Conservation (phyloP, 2,888 invertebrate species). For the Perizoma affinitatum region DNA sequence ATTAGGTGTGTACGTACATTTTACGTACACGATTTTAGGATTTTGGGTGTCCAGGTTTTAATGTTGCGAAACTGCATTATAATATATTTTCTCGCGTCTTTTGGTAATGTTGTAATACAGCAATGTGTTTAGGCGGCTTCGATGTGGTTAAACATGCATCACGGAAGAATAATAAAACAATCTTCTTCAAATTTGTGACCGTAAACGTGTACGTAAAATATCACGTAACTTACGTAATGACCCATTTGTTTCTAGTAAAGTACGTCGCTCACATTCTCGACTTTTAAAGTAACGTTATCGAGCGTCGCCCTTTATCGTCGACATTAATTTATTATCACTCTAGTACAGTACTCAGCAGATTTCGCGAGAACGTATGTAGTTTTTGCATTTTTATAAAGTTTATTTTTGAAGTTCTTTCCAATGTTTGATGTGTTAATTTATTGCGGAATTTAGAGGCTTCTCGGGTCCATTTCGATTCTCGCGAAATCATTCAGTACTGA, state of each 20-base stretch:
- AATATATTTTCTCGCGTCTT: no score
- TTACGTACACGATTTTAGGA: conserved; percentile 8
- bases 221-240: conserved; percentile 9
- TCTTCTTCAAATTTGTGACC: background rate
- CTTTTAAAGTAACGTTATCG: conserved; percentile 10
- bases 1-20: conserved; percentile 19
- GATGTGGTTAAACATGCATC: no score
- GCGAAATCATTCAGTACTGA: conserved; percentile 39
- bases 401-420: conserved; percentile 28
- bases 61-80: no score
- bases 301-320: conserved; percentile 7
- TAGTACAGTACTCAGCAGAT: conserved; percentile 27
- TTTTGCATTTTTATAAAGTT: conserved; percentile 43
- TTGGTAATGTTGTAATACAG: no score
- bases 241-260: conserved; percentile 4
- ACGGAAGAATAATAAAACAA: no score
- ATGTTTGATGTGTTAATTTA: conserved; percentile 37
- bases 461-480: conserved; percentile 37
- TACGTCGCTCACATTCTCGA: conserved; percentile 9
- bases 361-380: conserved; percentile 43
- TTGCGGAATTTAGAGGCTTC: conserved; percentile 31
- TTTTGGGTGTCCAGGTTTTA: no score
- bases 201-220: conserved; percentile 10
- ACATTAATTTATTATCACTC: conserved; percentile 6
- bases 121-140: no score